Percentiles rank a stretch among this genome's conserved stretches.
phyloP scores from a whole-genome alignment of 2,888 invertebrate genomes.

The Lordiphosa fenestrarum region DNA sequence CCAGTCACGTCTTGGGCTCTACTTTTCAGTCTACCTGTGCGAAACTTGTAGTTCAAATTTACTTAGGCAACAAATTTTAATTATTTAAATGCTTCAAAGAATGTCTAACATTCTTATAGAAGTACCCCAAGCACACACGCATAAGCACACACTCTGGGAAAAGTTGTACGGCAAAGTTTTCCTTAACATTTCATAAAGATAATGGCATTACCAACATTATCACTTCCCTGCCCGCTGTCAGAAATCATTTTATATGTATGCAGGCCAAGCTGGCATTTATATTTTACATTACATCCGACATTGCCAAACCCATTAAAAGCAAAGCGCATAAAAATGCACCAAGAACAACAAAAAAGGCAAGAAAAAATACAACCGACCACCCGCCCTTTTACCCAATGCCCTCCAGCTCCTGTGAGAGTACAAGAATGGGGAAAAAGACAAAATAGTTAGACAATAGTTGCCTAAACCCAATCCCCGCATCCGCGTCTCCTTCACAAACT shows the following conservation, averaged over 20 bases:
- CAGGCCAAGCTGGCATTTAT: slow-evolving; percentile 1
- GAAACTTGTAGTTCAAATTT: not conserved
- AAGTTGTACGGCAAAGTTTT: slow-evolving; percentile 11
- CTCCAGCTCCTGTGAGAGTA: slow-evolving; percentile 46
- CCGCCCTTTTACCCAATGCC: slow-evolving; percentile 45
- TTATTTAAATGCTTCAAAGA: slow-evolving; percentile 1
- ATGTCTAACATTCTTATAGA: not conserved
- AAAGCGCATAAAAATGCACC: slow-evolving; percentile 49
- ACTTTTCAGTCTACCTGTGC: too few relatives aligned
- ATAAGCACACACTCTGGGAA: slow-evolving; percentile 7
- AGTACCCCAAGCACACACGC: slow-evolving; percentile 3
- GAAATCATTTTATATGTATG: slow-evolving; percentile 9
- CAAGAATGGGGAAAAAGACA: slow-evolving; percentile 23
- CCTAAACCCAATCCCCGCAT: not conserved
- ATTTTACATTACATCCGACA: slow-evolving; percentile 8
- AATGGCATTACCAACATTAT: slow-evolving; percentile 44
- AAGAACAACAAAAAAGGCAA: slow-evolving; percentile 14
- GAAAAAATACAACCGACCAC: slow-evolving; percentile 16
- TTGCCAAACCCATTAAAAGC: slow-evolving; percentile 57
- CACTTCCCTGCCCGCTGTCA: slow-evolving; percentile 1
- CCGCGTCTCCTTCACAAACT: slow-evolving; percentile 9
- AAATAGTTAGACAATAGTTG: slow-evolving; percentile 36
- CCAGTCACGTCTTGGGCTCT: not conserved
- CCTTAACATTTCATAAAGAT: slow-evolving; percentile 12
- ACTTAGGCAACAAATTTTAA: slow-evolving; percentile 5